A percentile compares a stretch with the other conserved stretches of the same genome.
Conservation (phyloP, 2,888 invertebrate genomes). For the Cyaniris semiargus region DNA sequence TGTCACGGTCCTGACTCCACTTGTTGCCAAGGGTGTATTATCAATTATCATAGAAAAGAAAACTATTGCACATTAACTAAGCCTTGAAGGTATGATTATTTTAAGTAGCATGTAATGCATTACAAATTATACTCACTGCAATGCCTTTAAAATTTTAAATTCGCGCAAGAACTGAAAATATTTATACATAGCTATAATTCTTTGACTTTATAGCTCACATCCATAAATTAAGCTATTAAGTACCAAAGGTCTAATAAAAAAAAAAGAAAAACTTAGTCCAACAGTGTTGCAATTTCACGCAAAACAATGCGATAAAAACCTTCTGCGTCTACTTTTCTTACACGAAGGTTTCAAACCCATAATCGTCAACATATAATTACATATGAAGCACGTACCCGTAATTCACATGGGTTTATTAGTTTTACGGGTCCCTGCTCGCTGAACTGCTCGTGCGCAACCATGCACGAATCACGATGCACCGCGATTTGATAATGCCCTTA, state of each 20-base stretch:
- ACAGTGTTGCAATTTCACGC: constrained; percentile 16
- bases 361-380: constrained; percentile 9
- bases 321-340: neutral
- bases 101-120: neutral
- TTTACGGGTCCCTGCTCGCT: constrained; percentile 70
- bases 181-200: no score
- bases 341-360: neutral
- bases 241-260: no score
- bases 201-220: no score
- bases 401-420: constrained; percentile 51
- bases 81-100: neutral
- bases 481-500: constrained; percentile 60
- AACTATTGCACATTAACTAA: constrained; percentile 19
- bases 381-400: constrained; percentile 45
- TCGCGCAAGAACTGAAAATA: neutral
- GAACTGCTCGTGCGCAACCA: constrained; percentile 55
- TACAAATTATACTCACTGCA: neutral
- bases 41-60: constrained; percentile 44
- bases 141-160: neutral
- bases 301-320: constrained; percentile 2
- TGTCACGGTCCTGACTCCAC: constrained; percentile 70
- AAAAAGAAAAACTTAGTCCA: neutral
- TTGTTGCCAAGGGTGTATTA: constrained; percentile 45
- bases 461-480: constrained; percentile 65
- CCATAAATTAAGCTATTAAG: no score